A percentile compares a stretch with the other conserved stretches of the same genome.
phyloP scores from a whole-genome alignment of 1,140 invertebrate species.

The Pseudoatta argentina region DNA sequence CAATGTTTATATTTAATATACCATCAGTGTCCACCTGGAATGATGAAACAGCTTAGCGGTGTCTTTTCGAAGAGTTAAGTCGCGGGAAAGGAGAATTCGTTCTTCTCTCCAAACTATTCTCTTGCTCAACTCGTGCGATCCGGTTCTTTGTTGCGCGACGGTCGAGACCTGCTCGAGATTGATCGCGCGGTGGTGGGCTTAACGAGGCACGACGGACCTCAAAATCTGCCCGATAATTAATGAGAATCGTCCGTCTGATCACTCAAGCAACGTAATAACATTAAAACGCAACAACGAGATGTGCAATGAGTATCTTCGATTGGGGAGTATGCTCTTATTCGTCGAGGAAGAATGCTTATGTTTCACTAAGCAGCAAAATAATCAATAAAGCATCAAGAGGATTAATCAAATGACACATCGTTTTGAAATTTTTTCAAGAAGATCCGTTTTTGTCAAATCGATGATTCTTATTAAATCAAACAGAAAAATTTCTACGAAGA shows the following conservation, averaged over 20 bases:
- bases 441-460: not conserved
- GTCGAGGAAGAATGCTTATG: not conserved
- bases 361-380: not conserved
- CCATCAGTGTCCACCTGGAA: not conserved
- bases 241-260: constrained; percentile 58
- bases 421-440: not conserved
- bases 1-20: not conserved
- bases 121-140: constrained; percentile 64
- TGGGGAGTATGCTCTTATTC: not conserved
- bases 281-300: constrained; percentile 16
- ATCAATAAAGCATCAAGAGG: not conserved
- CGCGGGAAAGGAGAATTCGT: not conserved
- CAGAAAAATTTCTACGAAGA: not conserved
- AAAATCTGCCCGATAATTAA: constrained; percentile 71
- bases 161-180: constrained; percentile 57
- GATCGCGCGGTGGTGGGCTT: constrained; percentile 69
- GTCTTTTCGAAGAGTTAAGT: constrained; percentile 32
- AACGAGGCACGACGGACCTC: constrained; percentile 68
- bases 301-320: constrained; percentile 6
- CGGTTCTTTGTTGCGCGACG: constrained; percentile 72
- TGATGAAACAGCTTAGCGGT: not conserved
- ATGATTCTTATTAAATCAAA: not conserved
- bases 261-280: constrained; percentile 15
- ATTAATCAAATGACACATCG: too few species aligned
- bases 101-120: constrained; percentile 34